These are phyloP conservation scores for Lutjanus campechanus DNA, from an alignment of 2,797 vertebrate genomes.

Conservation along the genomic window DNA sequence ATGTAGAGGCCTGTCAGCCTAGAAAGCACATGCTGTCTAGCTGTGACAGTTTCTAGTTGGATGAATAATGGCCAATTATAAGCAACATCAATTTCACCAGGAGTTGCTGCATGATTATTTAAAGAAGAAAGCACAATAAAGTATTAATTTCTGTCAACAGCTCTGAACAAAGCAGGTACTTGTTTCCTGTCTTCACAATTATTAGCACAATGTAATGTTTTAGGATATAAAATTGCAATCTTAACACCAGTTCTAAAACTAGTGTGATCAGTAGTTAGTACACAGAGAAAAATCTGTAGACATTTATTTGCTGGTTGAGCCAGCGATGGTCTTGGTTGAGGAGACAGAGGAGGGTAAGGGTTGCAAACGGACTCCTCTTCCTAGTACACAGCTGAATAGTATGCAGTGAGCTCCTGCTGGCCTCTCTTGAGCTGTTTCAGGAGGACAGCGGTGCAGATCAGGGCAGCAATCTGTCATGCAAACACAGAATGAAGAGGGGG, in stretches of 20 bases:
- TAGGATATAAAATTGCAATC: neutral
- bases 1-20: conserved; percentile 13
- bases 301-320: conserved; percentile 15
- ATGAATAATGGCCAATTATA: conserved; percentile 27
- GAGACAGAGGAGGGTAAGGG: neutral
- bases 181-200: neutral
- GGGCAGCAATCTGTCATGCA: conserved; percentile 65
- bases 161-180: neutral
- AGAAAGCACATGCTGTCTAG: neutral
- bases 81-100: conserved; percentile 12
- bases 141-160: neutral
- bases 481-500: conserved; percentile 46
- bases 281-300: conserved; percentile 17
- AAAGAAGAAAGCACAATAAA: neutral
- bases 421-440: conserved; percentile 55
- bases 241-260: neutral
- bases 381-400: conserved; percentile 64
- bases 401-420: neutral
- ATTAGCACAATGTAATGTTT: neutral
- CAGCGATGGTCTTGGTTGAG: conserved; percentile 13
- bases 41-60: neutral
- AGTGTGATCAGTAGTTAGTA: conserved; percentile 20
- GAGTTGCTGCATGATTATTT: neutral
- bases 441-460: conserved; percentile 66
- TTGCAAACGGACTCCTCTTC: neutral